Evolutionary conservation across 2,888 invertebrate genomes (phyloP).

Genomic region (Noctua janthe): DNA sequence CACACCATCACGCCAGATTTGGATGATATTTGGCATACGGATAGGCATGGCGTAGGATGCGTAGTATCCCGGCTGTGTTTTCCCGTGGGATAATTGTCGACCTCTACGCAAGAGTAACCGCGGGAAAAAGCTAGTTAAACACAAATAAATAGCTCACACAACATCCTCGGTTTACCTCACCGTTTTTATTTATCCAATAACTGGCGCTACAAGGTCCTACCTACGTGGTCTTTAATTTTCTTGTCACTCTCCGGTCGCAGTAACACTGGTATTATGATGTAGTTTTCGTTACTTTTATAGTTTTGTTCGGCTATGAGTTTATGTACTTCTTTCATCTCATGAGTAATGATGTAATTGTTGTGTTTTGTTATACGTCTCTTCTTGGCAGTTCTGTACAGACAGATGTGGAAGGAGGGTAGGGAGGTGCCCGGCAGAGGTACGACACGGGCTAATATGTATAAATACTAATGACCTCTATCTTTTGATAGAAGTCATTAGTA

Average conservation of each 20-base stretch:
- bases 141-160: conserved; percentile 31
- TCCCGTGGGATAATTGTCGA: neutral
- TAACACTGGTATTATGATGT: conserved; percentile 4
- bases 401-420: neutral
- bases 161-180: conserved; percentile 35
- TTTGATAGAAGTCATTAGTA: too few relatives aligned
- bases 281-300: conserved; percentile 1
- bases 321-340: neutral
- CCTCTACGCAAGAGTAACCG: neutral
- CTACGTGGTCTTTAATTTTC: conserved; percentile 50
- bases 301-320: neutral
- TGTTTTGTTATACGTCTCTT: neutral
- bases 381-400: neutral
- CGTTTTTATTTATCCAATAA: conserved; percentile 42
- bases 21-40: too few relatives aligned
- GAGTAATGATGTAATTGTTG: neutral
- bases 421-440: neutral
- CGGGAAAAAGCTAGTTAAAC: neutral
- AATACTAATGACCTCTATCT: neutral
- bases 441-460: neutral
- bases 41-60: too few relatives aligned
- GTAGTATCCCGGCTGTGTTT: too few relatives aligned
- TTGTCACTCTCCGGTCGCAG: conserved; percentile 31
- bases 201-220: conserved; percentile 25
- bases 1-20: too few relatives aligned